A percentile compares a stretch with the other conserved stretches of the same genome.
These are phyloP conservation scores for Drosophila engyochracea DNA, from an alignment of 2,888 invertebrate species.

Conservation along the genomic window DNA sequence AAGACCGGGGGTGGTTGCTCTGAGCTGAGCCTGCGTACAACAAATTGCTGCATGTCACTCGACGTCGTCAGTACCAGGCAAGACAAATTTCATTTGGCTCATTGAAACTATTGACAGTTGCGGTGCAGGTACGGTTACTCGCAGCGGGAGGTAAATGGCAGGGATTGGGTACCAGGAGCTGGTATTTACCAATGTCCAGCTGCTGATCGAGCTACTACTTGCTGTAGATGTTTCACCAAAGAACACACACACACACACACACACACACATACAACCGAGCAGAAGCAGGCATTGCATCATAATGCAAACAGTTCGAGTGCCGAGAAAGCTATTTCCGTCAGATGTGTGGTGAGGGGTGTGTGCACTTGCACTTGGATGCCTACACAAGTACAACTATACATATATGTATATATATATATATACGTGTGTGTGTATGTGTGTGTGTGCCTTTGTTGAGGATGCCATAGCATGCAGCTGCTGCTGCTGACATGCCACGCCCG, in stretches of 20 bases:
- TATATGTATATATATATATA: background rate
- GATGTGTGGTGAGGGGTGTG: slow-evolving; percentile 12
- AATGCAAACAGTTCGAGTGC: slow-evolving; percentile 76
- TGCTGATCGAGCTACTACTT: slow-evolving; percentile 57
- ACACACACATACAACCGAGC: slow-evolving; percentile 8
- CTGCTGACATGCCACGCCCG: slow-evolving; percentile 41
- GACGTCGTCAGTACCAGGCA: slow-evolving; percentile 65
- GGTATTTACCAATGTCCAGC: slow-evolving; percentile 55
- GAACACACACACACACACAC: slow-evolving; percentile 15
- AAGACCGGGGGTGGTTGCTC: background rate
- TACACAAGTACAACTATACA: slow-evolving; percentile 12
- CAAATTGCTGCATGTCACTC: slow-evolving; percentile 64
- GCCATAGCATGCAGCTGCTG: slow-evolving; percentile 54
- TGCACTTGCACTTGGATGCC: slow-evolving; percentile 51
- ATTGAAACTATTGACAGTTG: slow-evolving; percentile 73
- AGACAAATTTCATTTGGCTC: slow-evolving; percentile 77
- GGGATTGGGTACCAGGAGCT: slow-evolving; percentile 14
- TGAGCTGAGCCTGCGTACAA: slow-evolving; percentile 38
- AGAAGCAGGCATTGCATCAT: slow-evolving; percentile 57
- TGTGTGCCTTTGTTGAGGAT: slow-evolving; percentile 32
- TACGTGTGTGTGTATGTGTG: background rate
- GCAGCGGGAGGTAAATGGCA: background rate
- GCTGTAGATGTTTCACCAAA: slow-evolving; percentile 39
- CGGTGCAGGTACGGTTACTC: slow-evolving; percentile 20
- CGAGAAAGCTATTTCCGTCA: slow-evolving; percentile 66